Evolutionary conservation across 2,113 vertebrate species (phyloP), one percentile per base, ranked within the genome.

Genomic region (Myotis yumanensis): DNA sequence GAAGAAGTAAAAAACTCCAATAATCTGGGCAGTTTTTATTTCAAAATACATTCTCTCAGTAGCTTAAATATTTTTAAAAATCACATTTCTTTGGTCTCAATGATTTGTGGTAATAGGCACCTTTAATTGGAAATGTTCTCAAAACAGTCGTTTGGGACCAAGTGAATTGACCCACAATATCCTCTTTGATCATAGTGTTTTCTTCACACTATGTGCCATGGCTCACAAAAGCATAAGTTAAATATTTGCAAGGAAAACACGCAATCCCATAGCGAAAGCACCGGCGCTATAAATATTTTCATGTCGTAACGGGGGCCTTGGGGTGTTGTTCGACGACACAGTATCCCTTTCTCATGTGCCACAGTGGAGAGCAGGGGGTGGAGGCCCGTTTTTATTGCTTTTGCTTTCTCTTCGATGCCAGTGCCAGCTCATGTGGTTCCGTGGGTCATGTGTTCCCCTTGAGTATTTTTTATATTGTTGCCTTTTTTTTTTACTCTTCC

Each of bases 191-290:
- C 15, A 0, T 18, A 14, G 32, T 57, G 2, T 51, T 93, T 96
- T 62, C 43, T 87, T 96, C 79, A 51, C 1, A 35, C 18, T 4
- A 15, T 52, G n/a, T 71, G 51, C 25, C 62, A 1, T 62, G 93
- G 52, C 62, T 96, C 92, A 89, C 81, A 84, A 94, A 96, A 96
- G 20, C 59, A 6, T 30, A 89, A 95, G 25, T 35, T 91, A 52
- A 57, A 46, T 79, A 95, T 97, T 94, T 88, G 7, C 32, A 52
- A 79, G 88, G 90, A 94, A 97, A 96, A 95, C 68, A 86, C 0
- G 25, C 2, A 86, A 28, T 81, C 30, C 59, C 82, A 69, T 22
- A 28, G 89, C n/a, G 2, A 96, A 96, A 64, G 30, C 35, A 62
- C 16, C 12, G 12, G 40, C 0, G 32, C 81, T 96, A 30, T 95